Base-by-base conservation (phyloP, 37 sponge, comb jelly and placozoan species). In the Beroe ovata region DNA sequence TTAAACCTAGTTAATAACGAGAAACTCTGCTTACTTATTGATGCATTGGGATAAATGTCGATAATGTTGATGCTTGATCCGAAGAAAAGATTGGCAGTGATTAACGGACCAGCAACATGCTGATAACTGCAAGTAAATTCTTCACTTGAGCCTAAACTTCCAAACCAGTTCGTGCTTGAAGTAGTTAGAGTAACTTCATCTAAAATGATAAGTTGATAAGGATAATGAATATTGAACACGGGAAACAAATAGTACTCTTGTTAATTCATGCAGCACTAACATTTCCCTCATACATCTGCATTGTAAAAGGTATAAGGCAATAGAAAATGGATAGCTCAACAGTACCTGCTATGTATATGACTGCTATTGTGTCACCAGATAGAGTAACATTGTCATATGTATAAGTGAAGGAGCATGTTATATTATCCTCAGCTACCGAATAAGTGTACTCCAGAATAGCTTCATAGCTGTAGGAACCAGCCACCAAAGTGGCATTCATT, bases 371-470 rank as follows among this genome's bases (percentile, higher is more conserved):
- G 54, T 47, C 54, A 16, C 54, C 54, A 47, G 54, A 47, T 11
- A 47, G 11, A 16, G 54, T 16, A 47, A 33, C 18, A 33, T 66
- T 66, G 34, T 66, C 69, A 29, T 25, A 26, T 14, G 18, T 66
- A 37, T 66, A 66, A 18, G 1, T 26, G 69, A 34, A 66, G 33
- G 69, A 66, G 69, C 69, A 66, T 8, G 35, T 66, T 2, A 66
- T 30, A 8, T 29, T 33, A 37, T 66, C 69, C 14, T 66, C 69
- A 66, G 33, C 35, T 33, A 8, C 35, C 29, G 69, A 33, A 11
- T 30, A 29, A 18, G 36, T 32, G 1, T 8, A 25, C 8, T 25
- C 25, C 16, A 34, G 30, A 19, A 66, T 18, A 34, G 35, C 14
- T 37, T 66, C 16, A 2, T 34, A 14, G 35, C 69, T 66, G 16